phyloP scores from a whole-genome alignment of 2,797 vertebrate species.

The Girardinus metallicus region DNA sequence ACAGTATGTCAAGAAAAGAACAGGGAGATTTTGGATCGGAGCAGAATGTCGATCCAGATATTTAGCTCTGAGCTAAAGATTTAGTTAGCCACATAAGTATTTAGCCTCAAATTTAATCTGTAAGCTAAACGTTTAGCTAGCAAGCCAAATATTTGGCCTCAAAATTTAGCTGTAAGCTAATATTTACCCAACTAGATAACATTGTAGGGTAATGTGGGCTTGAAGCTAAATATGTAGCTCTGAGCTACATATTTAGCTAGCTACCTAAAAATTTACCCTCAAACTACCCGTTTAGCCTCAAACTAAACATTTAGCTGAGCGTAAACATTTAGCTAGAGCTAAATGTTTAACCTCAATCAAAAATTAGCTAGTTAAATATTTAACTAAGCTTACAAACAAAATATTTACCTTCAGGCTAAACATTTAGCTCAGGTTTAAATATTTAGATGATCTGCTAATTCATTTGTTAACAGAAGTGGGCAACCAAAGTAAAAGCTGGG shows the following conservation, averaged over 20 bases:
- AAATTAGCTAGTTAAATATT: too few species aligned
- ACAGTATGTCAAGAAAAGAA: slow-evolving; percentile 11
- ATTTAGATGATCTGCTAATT: background rate
- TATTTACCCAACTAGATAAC: too few species aligned
- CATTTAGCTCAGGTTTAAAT: background rate
- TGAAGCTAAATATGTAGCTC: too few species aligned
- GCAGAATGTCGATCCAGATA: background rate
- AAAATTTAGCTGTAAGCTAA: too few species aligned
- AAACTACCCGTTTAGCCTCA: background rate
- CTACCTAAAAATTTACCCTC: background rate
- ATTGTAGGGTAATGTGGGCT: too few species aligned
- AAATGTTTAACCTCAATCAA: background rate
- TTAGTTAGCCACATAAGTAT: background rate
- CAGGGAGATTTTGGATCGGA: slow-evolving; percentile 16
- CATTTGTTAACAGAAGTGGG: background rate
- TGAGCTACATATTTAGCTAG: background rate
- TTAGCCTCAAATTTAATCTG: background rate
- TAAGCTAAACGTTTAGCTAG: too few species aligned
- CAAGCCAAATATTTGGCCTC: too few species aligned
- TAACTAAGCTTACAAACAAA: background rate
- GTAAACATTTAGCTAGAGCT: too few species aligned
- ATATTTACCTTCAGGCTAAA: background rate
- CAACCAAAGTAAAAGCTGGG: background rate
- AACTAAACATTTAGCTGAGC: background rate
- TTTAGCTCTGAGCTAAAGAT: background rate